A percentile compares a stretch with the other conserved stretches of the same genome.
phyloP scores from a whole-genome alignment of 2,888 invertebrate genomes.

The Eristalinus sepulchralis region DNA sequence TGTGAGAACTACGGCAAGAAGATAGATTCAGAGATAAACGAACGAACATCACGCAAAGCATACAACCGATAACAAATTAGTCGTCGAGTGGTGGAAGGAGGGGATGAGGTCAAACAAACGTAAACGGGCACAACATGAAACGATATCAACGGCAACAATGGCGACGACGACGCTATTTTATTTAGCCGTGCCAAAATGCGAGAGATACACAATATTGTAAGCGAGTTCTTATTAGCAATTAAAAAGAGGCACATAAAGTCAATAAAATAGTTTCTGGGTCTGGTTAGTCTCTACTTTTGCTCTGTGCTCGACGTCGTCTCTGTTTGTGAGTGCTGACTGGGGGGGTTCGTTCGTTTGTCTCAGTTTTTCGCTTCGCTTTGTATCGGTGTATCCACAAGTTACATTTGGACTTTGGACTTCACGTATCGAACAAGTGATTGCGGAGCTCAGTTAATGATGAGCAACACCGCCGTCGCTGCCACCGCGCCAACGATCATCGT shows the following conservation, averaged over 20 bases:
- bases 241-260: constrained; percentile 68
- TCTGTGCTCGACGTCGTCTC: neutral
- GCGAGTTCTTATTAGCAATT: constrained; percentile 62
- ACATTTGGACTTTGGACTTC: constrained; percentile 70
- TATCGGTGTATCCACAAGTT: constrained; percentile 30
- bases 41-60: neutral
- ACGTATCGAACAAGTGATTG: constrained; percentile 71
- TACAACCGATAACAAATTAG: constrained; percentile 5
- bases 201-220: constrained; percentile 53
- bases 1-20: no score
- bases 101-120: constrained; percentile 1
- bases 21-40: neutral
- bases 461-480: constrained; percentile 2
- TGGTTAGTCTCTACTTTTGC: constrained; percentile 20
- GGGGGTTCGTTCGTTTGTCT: neutral
- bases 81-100: neutral
- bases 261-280: constrained; percentile 66
- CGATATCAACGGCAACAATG: constrained; percentile 34
- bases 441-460: constrained; percentile 33
- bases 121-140: constrained; percentile 47
- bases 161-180: constrained; percentile 38
- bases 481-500: neutral
- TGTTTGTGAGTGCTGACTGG: neutral
- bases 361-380: constrained; percentile 26
- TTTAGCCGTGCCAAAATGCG: constrained; percentile 58